Conservation (phyloP, 2,888 invertebrate genomes). For the Trichopria drosophilae region DNA sequence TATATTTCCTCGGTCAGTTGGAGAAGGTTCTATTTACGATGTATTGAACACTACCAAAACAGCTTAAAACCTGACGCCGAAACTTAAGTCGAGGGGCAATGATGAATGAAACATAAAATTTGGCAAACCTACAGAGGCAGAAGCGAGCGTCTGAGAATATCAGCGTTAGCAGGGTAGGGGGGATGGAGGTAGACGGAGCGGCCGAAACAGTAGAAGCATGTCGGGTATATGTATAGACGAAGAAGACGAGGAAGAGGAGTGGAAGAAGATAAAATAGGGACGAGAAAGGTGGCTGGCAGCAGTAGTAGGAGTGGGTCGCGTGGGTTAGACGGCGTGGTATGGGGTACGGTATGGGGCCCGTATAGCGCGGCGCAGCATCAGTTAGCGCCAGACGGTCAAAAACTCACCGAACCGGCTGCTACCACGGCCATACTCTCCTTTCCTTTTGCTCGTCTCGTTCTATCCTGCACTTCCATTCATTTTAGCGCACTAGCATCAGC, state of each 20-base stretch:
- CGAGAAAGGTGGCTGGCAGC: too few relatives aligned
- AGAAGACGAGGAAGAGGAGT: conserved; percentile 4
- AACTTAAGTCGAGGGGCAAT: too few relatives aligned
- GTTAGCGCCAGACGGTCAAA: conserved; percentile 55
- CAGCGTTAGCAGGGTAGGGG: too few relatives aligned
- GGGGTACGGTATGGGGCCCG: conserved; percentile 40
- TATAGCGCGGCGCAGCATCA: conserved; percentile 33
- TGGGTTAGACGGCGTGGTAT: conserved; percentile 37
- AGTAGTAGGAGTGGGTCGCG: conserved; percentile 37
- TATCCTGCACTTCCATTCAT: conserved; percentile 36
- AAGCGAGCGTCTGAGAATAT: too few relatives aligned
- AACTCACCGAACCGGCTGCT: conserved; percentile 53
- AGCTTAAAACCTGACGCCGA: too few relatives aligned
- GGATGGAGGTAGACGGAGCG: too few relatives aligned
- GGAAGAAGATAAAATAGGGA: conserved; percentile 11
- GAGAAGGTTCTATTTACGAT: too few relatives aligned
- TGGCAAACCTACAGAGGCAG: too few relatives aligned
- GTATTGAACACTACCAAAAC: too few relatives aligned
- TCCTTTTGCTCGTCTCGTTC: conserved; percentile 7
- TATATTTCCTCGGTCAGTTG: too few relatives aligned
- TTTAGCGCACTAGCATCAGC: conserved; percentile 35
- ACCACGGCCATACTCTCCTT: conserved; percentile 25
- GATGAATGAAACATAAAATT: too few relatives aligned
- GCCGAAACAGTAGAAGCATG: too few relatives aligned
- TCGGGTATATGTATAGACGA: conserved; percentile 25